These are phyloP conservation scores for Aphyosemion australe DNA, from an alignment of 2,113 vertebrate genomes.

Conservation along the genomic window DNA sequence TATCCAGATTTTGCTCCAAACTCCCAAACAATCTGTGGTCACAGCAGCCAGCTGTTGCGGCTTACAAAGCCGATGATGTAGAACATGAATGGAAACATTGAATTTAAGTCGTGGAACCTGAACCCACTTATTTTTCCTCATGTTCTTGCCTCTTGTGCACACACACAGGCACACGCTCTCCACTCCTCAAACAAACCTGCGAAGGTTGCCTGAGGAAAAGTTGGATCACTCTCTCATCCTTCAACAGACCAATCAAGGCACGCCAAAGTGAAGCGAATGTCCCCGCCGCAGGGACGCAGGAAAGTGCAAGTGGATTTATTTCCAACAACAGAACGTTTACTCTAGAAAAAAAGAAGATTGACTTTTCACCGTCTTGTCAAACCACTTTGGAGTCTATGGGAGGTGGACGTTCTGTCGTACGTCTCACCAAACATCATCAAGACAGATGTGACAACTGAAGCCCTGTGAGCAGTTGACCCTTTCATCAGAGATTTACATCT, in stretches of 20 bases:
- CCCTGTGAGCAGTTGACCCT: conserved; percentile 6
- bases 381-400: neutral
- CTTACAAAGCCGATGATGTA: too few relatives aligned
- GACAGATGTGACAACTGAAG: conserved; percentile 29
- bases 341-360: neutral
- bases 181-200: conserved; percentile 33
- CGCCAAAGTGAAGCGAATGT: conserved; percentile 26
- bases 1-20: too few relatives aligned
- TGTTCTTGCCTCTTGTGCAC: neutral
- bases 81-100: neutral
- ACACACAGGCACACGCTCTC: conserved; percentile 1
- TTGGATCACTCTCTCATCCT: conserved; percentile 28
- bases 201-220: conserved; percentile 28
- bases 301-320: conserved; percentile 12
- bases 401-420: conserved; percentile 4
- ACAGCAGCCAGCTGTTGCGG: too few relatives aligned
- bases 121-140: conserved; percentile 2
- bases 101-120: too few relatives aligned
- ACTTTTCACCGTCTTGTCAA: conserved; percentile 5
- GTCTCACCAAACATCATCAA: conserved; percentile 11
- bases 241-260: conserved; percentile 37
- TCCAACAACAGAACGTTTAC: conserved; percentile 19
- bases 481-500: conserved; percentile 11
- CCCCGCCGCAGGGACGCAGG: neutral
- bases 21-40: too few relatives aligned